A percentile compares a stretch with the other conserved stretches of the same genome.
phyloP scores from a whole-genome alignment of 2,113 vertebrate genomes.

The Corythaeola cristata region DNA sequence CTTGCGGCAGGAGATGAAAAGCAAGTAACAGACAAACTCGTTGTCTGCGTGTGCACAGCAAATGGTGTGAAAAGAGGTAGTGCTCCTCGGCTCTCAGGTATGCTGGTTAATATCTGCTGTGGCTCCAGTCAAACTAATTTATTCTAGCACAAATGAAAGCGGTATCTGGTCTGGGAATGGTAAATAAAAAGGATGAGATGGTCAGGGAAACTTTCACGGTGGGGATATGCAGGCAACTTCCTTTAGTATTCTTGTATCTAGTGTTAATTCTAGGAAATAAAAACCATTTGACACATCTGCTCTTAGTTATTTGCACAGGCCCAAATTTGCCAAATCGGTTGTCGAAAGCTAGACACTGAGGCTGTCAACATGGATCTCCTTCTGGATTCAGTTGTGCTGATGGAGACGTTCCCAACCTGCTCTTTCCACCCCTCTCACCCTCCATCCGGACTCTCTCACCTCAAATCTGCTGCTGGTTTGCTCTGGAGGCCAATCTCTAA shows the following conservation, averaged over 20 bases:
- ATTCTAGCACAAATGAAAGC: background rate
- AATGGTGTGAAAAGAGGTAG: background rate
- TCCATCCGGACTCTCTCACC: background rate
- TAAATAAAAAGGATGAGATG: background rate
- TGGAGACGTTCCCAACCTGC: background rate
- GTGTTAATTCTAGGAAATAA: constrained; percentile 47
- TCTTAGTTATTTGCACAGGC: constrained; percentile 20
- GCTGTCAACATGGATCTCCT: constrained; percentile 34
- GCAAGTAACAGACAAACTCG: background rate
- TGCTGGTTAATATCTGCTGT: background rate
- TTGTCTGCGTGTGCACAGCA: background rate
- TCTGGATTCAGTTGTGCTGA: constrained; percentile 22
- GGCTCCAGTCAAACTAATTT: background rate
- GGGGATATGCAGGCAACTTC: background rate
- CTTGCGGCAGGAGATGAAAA: background rate
- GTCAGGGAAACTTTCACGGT: background rate
- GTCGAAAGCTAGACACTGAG: constrained; percentile 38
- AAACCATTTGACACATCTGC: constrained; percentile 54
- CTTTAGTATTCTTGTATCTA: background rate
- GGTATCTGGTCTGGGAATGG: background rate
- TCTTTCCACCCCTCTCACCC: background rate
- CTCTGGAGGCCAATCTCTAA: background rate
- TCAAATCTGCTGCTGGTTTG: background rate
- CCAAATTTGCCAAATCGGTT: constrained; percentile 27
- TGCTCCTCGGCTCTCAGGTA: background rate